Percentiles rank a stretch among this genome's conserved stretches.
Evolutionary conservation across 2,113 vertebrate species (phyloP).

Genomic region (Lipotes vexillifer): DNA sequence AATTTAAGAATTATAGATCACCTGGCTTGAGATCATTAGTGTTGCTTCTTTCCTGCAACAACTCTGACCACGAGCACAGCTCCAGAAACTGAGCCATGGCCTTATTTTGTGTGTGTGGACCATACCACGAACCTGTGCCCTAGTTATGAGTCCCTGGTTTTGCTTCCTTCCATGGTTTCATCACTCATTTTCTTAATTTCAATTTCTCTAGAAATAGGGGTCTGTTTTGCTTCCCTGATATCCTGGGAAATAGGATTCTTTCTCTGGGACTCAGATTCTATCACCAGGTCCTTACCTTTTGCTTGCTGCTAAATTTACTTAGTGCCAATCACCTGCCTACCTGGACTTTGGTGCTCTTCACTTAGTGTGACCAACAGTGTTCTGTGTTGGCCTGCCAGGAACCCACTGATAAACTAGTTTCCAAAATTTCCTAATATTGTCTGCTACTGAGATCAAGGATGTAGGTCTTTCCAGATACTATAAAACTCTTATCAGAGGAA

Average conservation of each 20-base stretch:
- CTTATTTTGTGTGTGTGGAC: background rate
- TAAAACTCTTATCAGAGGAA: background rate
- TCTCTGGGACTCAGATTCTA: background rate
- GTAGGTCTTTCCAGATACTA: background rate
- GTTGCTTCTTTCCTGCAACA: background rate
- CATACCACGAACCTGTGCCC: background rate
- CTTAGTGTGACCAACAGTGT: background rate
- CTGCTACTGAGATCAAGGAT: background rate
- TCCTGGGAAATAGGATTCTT: background rate
- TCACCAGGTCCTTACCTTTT: background rate
- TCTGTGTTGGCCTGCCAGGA: background rate
- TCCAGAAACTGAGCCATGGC: background rate
- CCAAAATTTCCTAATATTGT: background rate
- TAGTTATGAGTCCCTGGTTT: background rate
- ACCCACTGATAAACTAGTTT: background rate
- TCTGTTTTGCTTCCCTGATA: background rate
- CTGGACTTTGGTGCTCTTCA: background rate
- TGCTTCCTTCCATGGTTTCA: background rate
- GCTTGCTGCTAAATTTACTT: background rate
- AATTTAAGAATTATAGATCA: background rate
- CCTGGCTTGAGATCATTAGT: background rate
- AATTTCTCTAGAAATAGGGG: background rate
- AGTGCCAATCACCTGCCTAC: background rate
- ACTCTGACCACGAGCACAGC: background rate
- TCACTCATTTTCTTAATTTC: background rate